Evolutionary conservation across 1,140 invertebrate species (phyloP).

Genomic region (Camponotus floridanus): DNA sequence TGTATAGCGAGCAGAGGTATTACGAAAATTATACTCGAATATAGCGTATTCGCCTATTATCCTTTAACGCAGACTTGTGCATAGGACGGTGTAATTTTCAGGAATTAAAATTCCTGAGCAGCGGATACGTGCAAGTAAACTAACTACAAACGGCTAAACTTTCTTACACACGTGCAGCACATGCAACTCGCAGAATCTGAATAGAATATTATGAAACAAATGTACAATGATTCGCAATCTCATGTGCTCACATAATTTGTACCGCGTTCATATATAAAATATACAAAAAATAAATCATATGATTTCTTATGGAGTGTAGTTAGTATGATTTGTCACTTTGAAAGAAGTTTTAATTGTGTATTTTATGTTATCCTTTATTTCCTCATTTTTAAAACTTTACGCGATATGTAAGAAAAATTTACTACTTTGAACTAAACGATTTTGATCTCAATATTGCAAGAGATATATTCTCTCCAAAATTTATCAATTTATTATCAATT

Average conservation of each 20-base stretch:
- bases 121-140: conserved; percentile 46
- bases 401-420: not conserved
- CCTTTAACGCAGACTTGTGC: conserved; percentile 42
- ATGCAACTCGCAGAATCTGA: conserved; percentile 12
- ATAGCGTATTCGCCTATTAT: conserved; percentile 45
- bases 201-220: not conserved
- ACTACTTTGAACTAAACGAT: not conserved
- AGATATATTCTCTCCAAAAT: not conserved
- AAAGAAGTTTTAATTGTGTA: too few relatives aligned
- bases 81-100: conserved; percentile 49
- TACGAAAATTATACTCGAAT: conserved; percentile 59
- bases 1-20: conserved; percentile 24
- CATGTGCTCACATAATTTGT: not conserved
- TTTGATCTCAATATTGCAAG: not conserved
- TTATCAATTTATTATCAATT: too few relatives aligned
- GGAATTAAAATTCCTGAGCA: conserved; percentile 54
- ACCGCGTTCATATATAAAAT: not conserved
- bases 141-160: conserved; percentile 50
- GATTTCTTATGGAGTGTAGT: not conserved
- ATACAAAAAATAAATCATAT: not conserved
- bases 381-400: not conserved
- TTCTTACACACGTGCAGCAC: conserved; percentile 24
- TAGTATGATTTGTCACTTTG: too few relatives aligned
- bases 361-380: too few relatives aligned
- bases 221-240: not conserved